Evolutionary conservation across 2,113 vertebrate genomes (phyloP).

Genomic region (Epinephelus moara): DNA sequence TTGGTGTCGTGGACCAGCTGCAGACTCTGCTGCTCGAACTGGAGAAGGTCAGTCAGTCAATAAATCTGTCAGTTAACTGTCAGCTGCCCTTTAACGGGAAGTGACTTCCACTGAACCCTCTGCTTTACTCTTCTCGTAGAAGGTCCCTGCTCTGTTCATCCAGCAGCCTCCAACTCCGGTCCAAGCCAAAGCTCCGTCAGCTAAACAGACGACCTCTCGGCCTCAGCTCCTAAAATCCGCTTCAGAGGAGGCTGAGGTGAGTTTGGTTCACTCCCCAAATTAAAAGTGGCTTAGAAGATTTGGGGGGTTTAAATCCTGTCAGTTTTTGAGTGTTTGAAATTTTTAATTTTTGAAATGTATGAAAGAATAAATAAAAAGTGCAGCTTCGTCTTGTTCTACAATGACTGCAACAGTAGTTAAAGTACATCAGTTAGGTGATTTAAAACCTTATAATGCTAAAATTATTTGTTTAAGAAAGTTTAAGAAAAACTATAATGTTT

Average conservation of each 20-base stretch:
- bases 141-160: conserved; percentile 71
- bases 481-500: background rate
- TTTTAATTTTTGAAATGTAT: too few relatives aligned
- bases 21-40: conserved; percentile 86
- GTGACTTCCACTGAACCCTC: background rate
- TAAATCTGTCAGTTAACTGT: background rate
- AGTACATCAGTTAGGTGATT: too few relatives aligned
- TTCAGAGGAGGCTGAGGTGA: conserved; percentile 40
- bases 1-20: conserved; percentile 85
- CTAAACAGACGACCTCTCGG: background rate
- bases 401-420: background rate
- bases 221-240: background rate
- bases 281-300: background rate
- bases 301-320: background rate
- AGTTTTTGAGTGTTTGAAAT: background rate
- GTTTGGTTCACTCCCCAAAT: background rate
- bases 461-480: background rate
- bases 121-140: conserved; percentile 48
- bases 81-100: background rate
- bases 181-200: conserved; percentile 16
- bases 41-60: conserved; percentile 82
- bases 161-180: conserved; percentile 64
- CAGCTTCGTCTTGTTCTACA: background rate
- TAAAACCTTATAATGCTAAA: background rate
- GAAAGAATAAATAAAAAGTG: too few relatives aligned